A percentile compares a stretch with the other conserved stretches of the same genome.
phyloP scores from a whole-genome alignment of 2,888 invertebrate species.

The Chrysodeixis includens region DNA sequence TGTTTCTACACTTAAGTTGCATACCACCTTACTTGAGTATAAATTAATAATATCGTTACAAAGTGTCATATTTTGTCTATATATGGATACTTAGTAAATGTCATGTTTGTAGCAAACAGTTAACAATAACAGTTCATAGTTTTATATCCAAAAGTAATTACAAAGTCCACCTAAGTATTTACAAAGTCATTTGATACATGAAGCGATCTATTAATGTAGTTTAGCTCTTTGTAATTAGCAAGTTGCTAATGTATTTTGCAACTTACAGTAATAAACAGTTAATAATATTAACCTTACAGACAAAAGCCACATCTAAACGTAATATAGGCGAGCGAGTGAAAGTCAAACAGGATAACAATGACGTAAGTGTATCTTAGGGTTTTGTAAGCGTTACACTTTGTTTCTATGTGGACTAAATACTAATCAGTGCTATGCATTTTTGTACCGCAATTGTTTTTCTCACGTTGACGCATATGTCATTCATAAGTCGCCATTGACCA shows the following conservation, averaged over 20 bases:
- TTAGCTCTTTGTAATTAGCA: not conserved
- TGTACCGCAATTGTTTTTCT: conserved; percentile 20
- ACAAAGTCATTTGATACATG: not conserved
- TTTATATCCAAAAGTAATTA: no score
- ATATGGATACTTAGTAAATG: not conserved
- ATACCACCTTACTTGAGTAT: not conserved
- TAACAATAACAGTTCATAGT: not conserved
- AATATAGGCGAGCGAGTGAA: conserved; percentile 4
- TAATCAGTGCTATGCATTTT: conserved; percentile 1
- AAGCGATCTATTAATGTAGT: not conserved
- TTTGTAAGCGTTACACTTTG: conserved; percentile 13
- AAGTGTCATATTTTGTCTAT: not conserved
- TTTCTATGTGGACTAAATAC: conserved; percentile 6
- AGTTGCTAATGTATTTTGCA: no score
- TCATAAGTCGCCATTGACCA: conserved; percentile 5
- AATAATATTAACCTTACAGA: not conserved
- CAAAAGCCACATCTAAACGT: not conserved
- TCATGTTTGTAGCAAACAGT: not conserved
- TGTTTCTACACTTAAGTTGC: not conserved
- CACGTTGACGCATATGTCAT: conserved; percentile 16
- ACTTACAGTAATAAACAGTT: no score
- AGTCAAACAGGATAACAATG: conserved; percentile 4
- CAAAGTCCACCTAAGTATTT: no score
- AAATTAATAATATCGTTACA: not conserved
- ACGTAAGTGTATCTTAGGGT: not conserved